Evolutionary conservation across 2,113 vertebrate species (phyloP).

Genomic region (Leptobrachium leishanense): DNA sequence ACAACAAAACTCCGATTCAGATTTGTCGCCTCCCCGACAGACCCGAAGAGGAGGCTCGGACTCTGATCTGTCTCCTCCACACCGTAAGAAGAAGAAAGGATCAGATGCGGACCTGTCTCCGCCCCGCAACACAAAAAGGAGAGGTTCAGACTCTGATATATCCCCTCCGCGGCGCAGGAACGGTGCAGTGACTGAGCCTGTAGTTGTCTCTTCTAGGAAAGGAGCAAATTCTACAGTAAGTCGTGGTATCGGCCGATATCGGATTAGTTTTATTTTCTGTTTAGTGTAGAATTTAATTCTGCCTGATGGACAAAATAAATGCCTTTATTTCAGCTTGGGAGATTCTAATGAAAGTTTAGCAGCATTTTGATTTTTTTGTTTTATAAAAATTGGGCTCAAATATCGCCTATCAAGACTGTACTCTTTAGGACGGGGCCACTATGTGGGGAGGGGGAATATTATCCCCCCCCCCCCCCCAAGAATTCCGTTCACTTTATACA

Average conservation of each 20-base stretch:
- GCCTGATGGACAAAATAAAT: no score
- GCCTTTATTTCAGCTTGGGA: no score
- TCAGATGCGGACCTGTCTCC: slow-evolving; percentile 70
- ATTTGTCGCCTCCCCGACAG: slow-evolving; percentile 59
- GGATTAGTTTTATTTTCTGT: no score
- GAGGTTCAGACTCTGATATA: slow-evolving; percentile 58
- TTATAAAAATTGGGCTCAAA: no score
- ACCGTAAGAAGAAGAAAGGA: slow-evolving; percentile 25
- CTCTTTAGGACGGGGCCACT: no score
- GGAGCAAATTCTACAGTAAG: not conserved
- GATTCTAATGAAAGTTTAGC: no score
- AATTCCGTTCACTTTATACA: no score
- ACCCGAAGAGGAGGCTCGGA: slow-evolving; percentile 50
- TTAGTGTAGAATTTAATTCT: no score
- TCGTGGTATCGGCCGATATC: not conserved
- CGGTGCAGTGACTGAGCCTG: fast-evolving
- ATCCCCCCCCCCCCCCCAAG: no score
- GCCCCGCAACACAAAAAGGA: slow-evolving; percentile 58
- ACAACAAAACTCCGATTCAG: slow-evolving; percentile 52
- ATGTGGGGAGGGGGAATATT: no score
- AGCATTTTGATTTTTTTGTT: no score
- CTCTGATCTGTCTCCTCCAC: slow-evolving; percentile 61
- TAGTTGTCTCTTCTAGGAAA: fast-evolving
- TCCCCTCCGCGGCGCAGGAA: slow-evolving; percentile 63
- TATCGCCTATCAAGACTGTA: no score